Evolutionary conservation across 1,140 invertebrate species (phyloP), one percentile per base, ranked within the genome.

Genomic region (Lanistes nyassanus): DNA sequence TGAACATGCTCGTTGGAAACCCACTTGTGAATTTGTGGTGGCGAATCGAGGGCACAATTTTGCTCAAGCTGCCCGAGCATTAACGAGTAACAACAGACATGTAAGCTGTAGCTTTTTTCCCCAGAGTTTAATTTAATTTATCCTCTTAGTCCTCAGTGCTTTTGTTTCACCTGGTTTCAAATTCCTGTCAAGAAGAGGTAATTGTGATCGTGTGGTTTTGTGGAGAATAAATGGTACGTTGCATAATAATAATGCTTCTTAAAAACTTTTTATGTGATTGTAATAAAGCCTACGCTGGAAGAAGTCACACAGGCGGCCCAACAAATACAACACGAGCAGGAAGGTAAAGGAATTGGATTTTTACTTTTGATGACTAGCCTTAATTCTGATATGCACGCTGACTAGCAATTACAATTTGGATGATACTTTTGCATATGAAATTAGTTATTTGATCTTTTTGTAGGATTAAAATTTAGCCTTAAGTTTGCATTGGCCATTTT

Each of bases 21-120:
- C 92, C 3, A 92, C 94, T 73, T 97, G 95, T 83, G 91, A 91
- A 23, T 96, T 92, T 89, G 87, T 97, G 3, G 89, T 92, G 37
- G 89, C 93, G 53, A 92, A 93, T 53, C 95, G 96, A 86, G 94
- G 95, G 7, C 91, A 92, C 62, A 11, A 70, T n/a, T 70, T 70
- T 51, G 51, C 56, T 70, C 51, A 70, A 23, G 68, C 34, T 21
- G 68, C 53, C 21, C 51, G 23, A 36, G 68, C 55, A 36, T 23
- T 70, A 51, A 56, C 51, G 36, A 51, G 53, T 34, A 70, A 70
- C 68, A 70, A 58, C 51, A 31, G 53, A 36, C 68, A 70, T 23
- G 68, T 70, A 19, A 58, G 68, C 56, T 58, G 16, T 31, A 4
- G 13, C 13, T 36, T 29, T 42, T 67, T 67, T 3, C 21, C 19